Base-by-base conservation (phyloP, 2,113 vertebrate genomes). In the Phycodurus eques region DNA sequence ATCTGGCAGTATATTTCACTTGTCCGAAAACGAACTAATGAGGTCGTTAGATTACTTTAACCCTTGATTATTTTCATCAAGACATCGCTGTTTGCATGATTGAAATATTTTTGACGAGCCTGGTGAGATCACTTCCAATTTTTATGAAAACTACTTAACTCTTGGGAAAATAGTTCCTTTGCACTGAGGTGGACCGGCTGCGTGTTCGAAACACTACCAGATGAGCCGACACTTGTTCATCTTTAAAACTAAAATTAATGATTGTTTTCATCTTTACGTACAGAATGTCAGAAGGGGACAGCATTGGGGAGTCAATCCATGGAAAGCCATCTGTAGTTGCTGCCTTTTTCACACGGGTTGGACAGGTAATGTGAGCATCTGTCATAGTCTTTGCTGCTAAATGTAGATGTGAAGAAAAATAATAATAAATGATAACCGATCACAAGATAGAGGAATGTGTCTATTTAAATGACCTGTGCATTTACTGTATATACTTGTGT, bases 201-300 rank as follows among this genome's bases (percentile, higher is more conserved):
- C 1, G 12, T 61, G 31, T 35, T 35, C 27, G 33, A 61, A 61
- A 57, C 11, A 60, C 27, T 44, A 44, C 51, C 1, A 33, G 15
- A 33, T 22, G 31, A 61, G 31, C 2, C 2, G 13, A 31, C 4
- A 57, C 22, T n/a, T 20, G 20, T 3, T 54, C 53, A n/a, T 2
- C 2, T n/a, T 54, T n/a, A 54, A 54, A n/a, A 46, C 44, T 11
- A 49, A 11, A 11, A 10, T 27, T 57, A 7, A 10, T 11, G 22
- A 1, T 56, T 20, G 0, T 33, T 31, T 31, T 31, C 31, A 31
- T 57, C 44, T 83, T 53, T 71, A 87, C 88, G 90, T 90, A 78
- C 92, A 96, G 94, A 88, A 99, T 99, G 98, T 98, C 97, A 90
- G 97, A 99, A 95, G 98, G 97, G 81, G 97, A 99, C 93, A 98